A percentile compares a stretch with the other conserved stretches of the same genome.
phyloP scores from a whole-genome alignment of 2,113 vertebrate genomes.

The Tor tambroides region DNA sequence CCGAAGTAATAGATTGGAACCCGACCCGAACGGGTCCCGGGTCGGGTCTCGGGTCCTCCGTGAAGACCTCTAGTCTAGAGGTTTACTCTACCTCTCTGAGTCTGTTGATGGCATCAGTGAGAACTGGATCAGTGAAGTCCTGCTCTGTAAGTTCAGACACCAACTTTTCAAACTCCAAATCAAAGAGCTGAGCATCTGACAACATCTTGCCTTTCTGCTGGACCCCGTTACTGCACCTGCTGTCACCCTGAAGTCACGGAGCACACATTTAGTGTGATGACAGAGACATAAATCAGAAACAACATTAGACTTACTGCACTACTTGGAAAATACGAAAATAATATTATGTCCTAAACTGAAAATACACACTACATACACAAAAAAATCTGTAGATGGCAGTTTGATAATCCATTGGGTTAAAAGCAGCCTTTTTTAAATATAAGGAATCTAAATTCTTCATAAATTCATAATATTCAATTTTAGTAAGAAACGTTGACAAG shows the following conservation, averaged over 20 bases:
- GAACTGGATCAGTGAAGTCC: conserved; percentile 76
- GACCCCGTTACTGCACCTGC: conserved; percentile 69
- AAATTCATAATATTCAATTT: neutral
- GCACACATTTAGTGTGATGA: neutral
- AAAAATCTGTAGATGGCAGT: too few relatives aligned
- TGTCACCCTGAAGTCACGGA: conserved; percentile 65
- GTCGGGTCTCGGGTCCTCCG: too few relatives aligned
- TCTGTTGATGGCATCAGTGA: conserved; percentile 79
- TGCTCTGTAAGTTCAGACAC: conserved; percentile 81
- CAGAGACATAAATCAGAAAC: neutral
- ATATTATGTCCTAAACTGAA: neutral
- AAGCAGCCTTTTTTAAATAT: neutral
- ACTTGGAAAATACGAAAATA: neutral
- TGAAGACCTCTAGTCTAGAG: too few relatives aligned
- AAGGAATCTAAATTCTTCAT: neutral
- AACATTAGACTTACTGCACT: neutral
- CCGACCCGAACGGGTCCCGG: too few relatives aligned
- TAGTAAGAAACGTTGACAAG: neutral
- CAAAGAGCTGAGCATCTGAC: conserved; percentile 77
- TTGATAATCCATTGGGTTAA: neutral
- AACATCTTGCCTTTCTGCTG: conserved; percentile 61
- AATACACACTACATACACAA: neutral
- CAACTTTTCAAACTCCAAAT: conserved; percentile 82
- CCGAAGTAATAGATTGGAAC: too few relatives aligned
- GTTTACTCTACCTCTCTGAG: conserved; percentile 76